Base-by-base conservation (phyloP, 2,888 invertebrate species). In the Cosmopolites sordidus region DNA sequence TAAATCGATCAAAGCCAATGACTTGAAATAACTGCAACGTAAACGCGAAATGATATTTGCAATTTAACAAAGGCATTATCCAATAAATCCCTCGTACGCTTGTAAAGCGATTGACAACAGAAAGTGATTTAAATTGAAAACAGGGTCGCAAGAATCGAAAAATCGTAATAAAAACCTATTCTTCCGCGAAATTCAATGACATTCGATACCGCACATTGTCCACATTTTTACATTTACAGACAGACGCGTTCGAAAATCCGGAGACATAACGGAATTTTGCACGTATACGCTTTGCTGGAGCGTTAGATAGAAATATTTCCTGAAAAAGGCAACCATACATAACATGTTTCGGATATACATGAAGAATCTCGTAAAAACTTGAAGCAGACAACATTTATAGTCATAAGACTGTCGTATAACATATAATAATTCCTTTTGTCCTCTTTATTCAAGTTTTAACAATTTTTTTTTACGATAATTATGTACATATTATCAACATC, bases 91-190 rank as follows among this genome's bases (percentile, higher is more conserved):
- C 5, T 18, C 16, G 16, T 12, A 22, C 39, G 38, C 17, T 33
- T 22, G 18, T 42, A 54, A 22, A 40, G 41, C 50, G 27, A 41
- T 50, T 46, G 42, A 44, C 46, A 46, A 44, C 49, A 50, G 49
- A 50, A 54, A 54, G 49, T 42, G 42, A 50, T 54, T 42, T 42
- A 42, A 45, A 54, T 49, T 43, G 50, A 42, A 54, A 54, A 47
- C 54, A 50, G 54, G 49, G 46, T 40, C 47, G 37, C 39, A 18
- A 46, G 16, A 11, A 55, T 46, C 51, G 53, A 51, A 51, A 37
- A 55, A 47, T 43, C 48, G 51, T 43, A 51, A 55, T 55, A 55
- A 51, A 55, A 51, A 51, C 18, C 15, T 43, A 55, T 51, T 51
- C 55, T 55, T 55, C 39, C 46, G 48, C 29, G 37, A 55, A 55